phyloP scores from a whole-genome alignment of 2,797 vertebrate species.

The Eulemur rubriventer region DNA sequence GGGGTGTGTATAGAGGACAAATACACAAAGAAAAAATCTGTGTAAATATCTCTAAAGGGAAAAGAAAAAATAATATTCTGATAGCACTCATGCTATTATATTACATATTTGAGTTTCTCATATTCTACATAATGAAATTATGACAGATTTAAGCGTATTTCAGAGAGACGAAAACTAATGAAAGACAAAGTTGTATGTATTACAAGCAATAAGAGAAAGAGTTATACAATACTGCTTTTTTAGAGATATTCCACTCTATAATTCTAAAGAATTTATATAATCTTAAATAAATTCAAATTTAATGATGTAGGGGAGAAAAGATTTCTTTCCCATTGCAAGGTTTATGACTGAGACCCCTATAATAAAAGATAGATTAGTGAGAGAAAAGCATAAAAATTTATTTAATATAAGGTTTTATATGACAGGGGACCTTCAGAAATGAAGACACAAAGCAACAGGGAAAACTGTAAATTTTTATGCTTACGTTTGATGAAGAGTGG shows the following conservation, averaged over 20 bases:
- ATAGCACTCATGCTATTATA: neutral
- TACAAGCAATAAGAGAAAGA: neutral
- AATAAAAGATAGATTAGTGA: neutral
- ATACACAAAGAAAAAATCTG: neutral
- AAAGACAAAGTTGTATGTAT: neutral
- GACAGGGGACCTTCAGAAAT: neutral
- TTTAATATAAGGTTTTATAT: neutral
- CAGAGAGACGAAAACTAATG: constrained; percentile 1
- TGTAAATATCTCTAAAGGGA: neutral
- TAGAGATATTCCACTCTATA: neutral
- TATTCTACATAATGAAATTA: neutral
- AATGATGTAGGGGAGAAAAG: neutral
- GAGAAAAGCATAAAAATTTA: neutral
- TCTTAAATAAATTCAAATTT: neutral
- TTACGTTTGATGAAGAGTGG: neutral
- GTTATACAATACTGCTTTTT: neutral
- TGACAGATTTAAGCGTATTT: neutral
- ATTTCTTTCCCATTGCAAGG: neutral
- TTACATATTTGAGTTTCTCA: neutral
- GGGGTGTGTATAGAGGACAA: neutral
- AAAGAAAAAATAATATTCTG: neutral
- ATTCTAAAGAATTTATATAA: neutral
- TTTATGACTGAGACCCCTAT: neutral
- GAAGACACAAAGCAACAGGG: neutral
- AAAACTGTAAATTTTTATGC: neutral